These are phyloP conservation scores for Heliconius aoede DNA, from an alignment of 2,888 invertebrate genomes.

Conservation along the genomic window DNA sequence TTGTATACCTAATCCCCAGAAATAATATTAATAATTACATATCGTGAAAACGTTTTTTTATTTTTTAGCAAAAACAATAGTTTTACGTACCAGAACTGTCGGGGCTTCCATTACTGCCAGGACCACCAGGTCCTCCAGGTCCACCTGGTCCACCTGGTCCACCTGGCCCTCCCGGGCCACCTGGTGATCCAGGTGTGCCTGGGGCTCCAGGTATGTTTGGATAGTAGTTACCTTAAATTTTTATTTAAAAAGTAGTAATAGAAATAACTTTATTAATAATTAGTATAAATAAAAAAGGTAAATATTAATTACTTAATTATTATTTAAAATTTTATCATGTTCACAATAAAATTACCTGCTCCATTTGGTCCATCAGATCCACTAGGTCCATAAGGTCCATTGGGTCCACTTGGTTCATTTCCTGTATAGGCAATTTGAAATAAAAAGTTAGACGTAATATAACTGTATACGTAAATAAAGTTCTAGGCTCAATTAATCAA, in stretches of 20 bases:
- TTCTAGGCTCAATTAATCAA: no score
- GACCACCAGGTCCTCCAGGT: constrained; percentile 43
- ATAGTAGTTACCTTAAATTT: neutral
- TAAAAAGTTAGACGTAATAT: no score
- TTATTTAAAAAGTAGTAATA: neutral
- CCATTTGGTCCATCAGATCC: neutral
- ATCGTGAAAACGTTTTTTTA: no score
- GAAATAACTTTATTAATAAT: neutral
- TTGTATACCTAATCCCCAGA: no score
- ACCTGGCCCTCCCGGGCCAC: neutral
- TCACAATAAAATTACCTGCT: neutral
- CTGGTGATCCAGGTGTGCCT: constrained; percentile 27
- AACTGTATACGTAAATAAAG: no score
- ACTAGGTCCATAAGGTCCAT: constrained; percentile 52
- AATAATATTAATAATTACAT: no score
- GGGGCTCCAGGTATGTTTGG: constrained; percentile 20
- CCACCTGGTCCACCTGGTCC: constrained; percentile 60
- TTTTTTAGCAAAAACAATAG: neutral
- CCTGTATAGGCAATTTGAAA: neutral
- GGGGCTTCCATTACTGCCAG: neutral
- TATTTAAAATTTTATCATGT: neutral
- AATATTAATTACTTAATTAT: neutral
- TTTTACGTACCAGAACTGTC: neutral
- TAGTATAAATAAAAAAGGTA: neutral
- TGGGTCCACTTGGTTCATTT: neutral